phyloP scores from a whole-genome alignment of 2,113 vertebrate genomes.

The Aepyceros melampus region DNA sequence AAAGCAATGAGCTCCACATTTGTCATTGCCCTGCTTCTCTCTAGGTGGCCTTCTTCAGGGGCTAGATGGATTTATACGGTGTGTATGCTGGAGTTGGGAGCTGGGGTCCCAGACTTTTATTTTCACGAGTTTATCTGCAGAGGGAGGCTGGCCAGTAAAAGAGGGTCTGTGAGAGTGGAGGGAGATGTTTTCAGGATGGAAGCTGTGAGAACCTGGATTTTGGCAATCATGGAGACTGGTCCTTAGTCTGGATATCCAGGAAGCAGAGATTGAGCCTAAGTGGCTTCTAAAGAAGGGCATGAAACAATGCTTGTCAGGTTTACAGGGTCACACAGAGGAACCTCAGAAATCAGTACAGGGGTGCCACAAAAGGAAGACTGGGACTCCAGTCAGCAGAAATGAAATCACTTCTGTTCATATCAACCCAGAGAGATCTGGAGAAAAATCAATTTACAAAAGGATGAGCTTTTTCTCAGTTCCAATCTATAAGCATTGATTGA shows the following conservation, averaged over 20 bases:
- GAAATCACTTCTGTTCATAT: background rate
- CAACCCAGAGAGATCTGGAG: background rate
- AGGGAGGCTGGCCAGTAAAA: background rate
- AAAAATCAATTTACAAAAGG: slow-evolving; percentile 46
- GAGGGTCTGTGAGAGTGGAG: too few species aligned
- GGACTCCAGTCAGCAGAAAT: background rate
- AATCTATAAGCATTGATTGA: slow-evolving; percentile 59
- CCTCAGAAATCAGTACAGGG: background rate
- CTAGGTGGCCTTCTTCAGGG: background rate
- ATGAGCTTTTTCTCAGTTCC: slow-evolving; percentile 12
- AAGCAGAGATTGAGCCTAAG: background rate
- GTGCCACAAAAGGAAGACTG: background rate
- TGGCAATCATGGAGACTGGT: background rate
- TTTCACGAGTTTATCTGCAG: background rate
- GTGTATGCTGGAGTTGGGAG: background rate
- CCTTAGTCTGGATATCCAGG: background rate
- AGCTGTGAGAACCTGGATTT: background rate
- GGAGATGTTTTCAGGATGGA: background rate
- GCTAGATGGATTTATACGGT: background rate
- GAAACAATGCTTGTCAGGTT: background rate
- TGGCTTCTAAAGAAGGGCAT: background rate
- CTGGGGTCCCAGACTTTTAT: background rate
- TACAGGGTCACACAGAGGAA: background rate
- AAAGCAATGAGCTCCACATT: background rate
- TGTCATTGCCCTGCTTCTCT: background rate